phyloP scores from a whole-genome alignment of 2,888 invertebrate genomes.

The Slavum lentiscoides region DNA sequence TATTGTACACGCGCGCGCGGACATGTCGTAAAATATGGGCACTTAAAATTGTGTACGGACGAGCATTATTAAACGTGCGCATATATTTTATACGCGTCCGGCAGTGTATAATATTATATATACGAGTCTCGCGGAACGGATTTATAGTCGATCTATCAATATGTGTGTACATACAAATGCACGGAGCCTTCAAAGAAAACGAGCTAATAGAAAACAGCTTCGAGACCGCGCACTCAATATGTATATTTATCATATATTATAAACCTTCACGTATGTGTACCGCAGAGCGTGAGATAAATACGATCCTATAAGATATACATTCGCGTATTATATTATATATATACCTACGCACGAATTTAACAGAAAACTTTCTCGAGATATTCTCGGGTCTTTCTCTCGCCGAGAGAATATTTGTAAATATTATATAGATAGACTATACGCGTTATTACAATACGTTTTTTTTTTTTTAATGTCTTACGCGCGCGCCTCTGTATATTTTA shows the following conservation, averaged over 20 bases:
- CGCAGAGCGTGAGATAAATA: conserved; percentile 18
- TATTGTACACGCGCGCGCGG: no score
- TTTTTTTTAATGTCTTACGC: no score
- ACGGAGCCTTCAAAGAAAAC: conserved; percentile 20
- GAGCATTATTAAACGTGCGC: not conserved
- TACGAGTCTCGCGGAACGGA: not conserved
- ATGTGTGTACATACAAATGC: not conserved
- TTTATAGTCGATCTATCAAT: conserved; percentile 3
- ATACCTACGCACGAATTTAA: not conserved
- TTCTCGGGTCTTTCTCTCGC: not conserved
- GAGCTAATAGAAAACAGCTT: conserved; percentile 25
- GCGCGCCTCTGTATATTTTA: no score
- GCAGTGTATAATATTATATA: conserved; percentile 3
- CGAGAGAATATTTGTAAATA: not conserved
- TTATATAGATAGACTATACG: not conserved
- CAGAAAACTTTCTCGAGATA: conserved; percentile 35
- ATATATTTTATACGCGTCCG: not conserved
- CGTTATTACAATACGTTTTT: not conserved
- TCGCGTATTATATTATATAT: not conserved
- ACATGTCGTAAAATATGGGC: no score
- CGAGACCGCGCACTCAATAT: not conserved
- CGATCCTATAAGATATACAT: not conserved
- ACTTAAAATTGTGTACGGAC: no score
- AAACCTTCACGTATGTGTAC: not conserved
- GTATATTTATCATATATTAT: no score